Base-by-base conservation (phyloP, 2,797 vertebrate species). In the Pseudopleuronectes americanus region DNA sequence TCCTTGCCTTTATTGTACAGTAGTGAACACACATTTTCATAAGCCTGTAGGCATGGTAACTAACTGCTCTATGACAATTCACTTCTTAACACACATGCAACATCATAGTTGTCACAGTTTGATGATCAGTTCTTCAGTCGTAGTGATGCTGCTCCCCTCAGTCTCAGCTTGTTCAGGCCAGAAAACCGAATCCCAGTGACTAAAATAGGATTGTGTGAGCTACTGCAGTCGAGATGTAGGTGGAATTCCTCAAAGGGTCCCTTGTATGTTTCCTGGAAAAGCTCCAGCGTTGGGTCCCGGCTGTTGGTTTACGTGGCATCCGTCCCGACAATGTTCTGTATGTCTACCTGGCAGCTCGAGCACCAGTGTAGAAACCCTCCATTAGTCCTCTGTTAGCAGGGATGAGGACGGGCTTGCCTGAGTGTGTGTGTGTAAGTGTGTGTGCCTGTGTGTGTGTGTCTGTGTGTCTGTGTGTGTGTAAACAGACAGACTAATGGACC, bases 401-500 rank as follows among this genome's bases (percentile, higher is more conserved):
- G 73, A 79, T 74, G 60, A 74, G 74, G 53, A 67, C 12, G 13
- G 47, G 72, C 80, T 69, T 26, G 21, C 38, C 19, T 38, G 57
- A 52, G 49, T 68, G 64, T 59, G 57, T 26, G 21, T 38, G 36
- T 23, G 58, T 52, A 47, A 61, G 64, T 54, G 55, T 47, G 24
- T 36, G 16, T 74, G 47, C 77, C 75, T 86, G 84, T 81, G 78
- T 87, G 83, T 82, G 81, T 41, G 31, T 66, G 22, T 51, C 47
- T 75, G 65, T 69, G 52, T 16, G 21, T 38, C 24, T 23, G 57
- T 51, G 49, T 65, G 64, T 59, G 57, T 47, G 78, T 88, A 90
- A 88, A 87, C 86, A 90, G 74, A 84, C 64, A 64, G 87, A 87
- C 85, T 91, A 92, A 91, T 89, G 88, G 88, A 79, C 64, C 83